Evolutionary conservation across 2,113 vertebrate genomes (phyloP).

Genomic region (Pogona vitticeps): DNA sequence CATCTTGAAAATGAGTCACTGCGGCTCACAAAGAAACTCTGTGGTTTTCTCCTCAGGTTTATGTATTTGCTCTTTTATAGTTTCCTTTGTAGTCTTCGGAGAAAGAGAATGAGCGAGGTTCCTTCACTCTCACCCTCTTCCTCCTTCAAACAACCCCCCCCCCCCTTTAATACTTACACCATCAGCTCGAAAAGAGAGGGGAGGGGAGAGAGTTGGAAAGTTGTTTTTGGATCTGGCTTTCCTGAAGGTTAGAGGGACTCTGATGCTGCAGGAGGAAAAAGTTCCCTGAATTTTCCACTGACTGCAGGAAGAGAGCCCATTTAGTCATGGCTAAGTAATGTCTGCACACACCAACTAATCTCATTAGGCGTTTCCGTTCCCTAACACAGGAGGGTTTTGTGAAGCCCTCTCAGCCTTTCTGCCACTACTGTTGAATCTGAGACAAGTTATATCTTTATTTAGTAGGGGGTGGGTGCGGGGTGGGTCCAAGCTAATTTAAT

Average conservation of each 20-base stretch:
- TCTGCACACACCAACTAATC: slow-evolving; percentile 96
- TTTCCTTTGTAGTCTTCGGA: slow-evolving; percentile 80
- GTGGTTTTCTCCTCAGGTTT: slow-evolving; percentile 85
- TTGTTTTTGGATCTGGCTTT: slow-evolving; percentile 82
- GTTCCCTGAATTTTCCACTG: slow-evolving; percentile 90
- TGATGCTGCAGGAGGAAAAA: slow-evolving; percentile 82
- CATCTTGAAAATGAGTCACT: slow-evolving; percentile 99
- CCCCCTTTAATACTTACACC: slow-evolving; percentile 40
- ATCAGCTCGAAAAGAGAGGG: slow-evolving; percentile 15
- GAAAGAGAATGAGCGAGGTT: slow-evolving; percentile 17
- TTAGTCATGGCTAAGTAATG: slow-evolving; percentile 96
- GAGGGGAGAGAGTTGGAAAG: slow-evolving; percentile 60
- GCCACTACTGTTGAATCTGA: slow-evolving; percentile 64
- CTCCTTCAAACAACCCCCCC: slow-evolving; percentile 10
- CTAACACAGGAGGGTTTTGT: slow-evolving; percentile 92
- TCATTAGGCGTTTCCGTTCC: slow-evolving; percentile 97
- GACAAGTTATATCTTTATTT: slow-evolving; percentile 78
- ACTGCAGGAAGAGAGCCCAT: slow-evolving; percentile 92
- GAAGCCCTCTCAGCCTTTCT: slow-evolving; percentile 73
- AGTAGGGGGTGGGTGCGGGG: slow-evolving; percentile 41
- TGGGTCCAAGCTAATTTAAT: slow-evolving; percentile 26
- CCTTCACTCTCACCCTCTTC: slow-evolving; percentile 45
- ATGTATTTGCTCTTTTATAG: slow-evolving; percentile 79
- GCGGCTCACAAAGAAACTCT: slow-evolving; percentile 95
- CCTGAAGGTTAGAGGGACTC: slow-evolving; percentile 82